Percentiles rank a stretch among this genome's conserved stretches.
Conservation (phyloP, 35 echinoderm and acorn worm genomes). For the Heliocidaris erythrogramma region DNA sequence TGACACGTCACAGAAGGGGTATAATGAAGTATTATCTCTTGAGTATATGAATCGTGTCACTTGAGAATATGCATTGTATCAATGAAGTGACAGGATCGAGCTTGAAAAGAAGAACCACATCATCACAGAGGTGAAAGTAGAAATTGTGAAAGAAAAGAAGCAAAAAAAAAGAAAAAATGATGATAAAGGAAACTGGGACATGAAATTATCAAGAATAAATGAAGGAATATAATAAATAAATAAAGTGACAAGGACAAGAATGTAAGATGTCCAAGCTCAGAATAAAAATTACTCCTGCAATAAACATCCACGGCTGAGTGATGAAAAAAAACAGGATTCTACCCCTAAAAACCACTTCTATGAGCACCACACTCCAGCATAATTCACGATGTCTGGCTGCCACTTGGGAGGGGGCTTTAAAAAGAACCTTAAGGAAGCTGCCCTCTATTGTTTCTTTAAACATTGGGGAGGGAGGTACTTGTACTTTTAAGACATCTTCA, state of each 20-base stretch:
- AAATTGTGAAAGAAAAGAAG: too few species aligned
- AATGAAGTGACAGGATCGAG: background rate
- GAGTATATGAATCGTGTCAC: background rate
- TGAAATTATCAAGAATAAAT: too few species aligned
- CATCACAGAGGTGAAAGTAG: background rate
- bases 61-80: background rate
- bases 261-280: too few species aligned
- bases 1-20: background rate
- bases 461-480: conserved; percentile 7
- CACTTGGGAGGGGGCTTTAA: background rate
- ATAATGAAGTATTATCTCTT: background rate
- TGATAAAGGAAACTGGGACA: too few species aligned
- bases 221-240: too few species aligned
- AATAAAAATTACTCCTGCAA: too few species aligned
- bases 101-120: background rate
- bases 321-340: too few species aligned
- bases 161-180: too few species aligned
- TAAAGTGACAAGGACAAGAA: too few species aligned
- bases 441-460: background rate
- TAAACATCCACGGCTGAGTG: too few species aligned
- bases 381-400: background rate
- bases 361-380: background rate
- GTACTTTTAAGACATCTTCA: conserved; percentile 12
- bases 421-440: background rate
- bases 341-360: too few species aligned